Conservation (phyloP, 2,797 vertebrate species). For the Parauchenoglanis punctatus region DNA sequence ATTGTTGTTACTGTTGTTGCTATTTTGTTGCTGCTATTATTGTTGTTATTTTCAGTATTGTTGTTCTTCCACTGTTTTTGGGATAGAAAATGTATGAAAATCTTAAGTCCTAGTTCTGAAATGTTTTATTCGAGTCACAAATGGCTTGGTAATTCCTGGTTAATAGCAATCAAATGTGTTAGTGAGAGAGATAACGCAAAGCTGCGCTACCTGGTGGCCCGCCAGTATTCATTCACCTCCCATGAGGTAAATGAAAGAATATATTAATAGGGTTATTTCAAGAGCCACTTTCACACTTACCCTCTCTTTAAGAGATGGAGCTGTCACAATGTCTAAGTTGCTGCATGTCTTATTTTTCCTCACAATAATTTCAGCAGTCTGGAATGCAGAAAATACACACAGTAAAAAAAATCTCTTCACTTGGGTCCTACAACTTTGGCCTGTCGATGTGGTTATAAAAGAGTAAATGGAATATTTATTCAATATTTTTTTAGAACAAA, state of each 20-base stretch:
- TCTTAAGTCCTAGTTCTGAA: background rate
- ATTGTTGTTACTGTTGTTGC: background rate
- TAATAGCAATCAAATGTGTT: background rate
- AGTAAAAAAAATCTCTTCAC: background rate
- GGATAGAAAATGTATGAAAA: no score
- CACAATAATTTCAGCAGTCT: constrained; percentile 86
- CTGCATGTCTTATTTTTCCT: constrained; percentile 79
- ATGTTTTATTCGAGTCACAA: background rate
- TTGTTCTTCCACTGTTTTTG: background rate
- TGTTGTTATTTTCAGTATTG: background rate
- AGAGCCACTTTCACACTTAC: constrained; percentile 68
- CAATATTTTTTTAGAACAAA: background rate
- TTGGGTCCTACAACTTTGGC: background rate
- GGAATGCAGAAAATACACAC: constrained; percentile 51
- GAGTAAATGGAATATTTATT: no score
- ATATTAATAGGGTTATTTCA: background rate
- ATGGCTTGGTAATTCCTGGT: background rate
- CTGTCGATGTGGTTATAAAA: background rate
- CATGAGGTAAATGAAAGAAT: background rate
- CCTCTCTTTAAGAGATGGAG: constrained; percentile 85
- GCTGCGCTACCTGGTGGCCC: background rate
- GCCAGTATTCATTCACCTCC: background rate
- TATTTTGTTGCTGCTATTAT: background rate
- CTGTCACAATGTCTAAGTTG: constrained; percentile 73
- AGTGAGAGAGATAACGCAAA: background rate